Percentiles rank a stretch among this genome's conserved stretches.
These are phyloP conservation scores for Neogobius melanostomus DNA, from an alignment of 2,113 vertebrate species.

Conservation along the genomic window DNA sequence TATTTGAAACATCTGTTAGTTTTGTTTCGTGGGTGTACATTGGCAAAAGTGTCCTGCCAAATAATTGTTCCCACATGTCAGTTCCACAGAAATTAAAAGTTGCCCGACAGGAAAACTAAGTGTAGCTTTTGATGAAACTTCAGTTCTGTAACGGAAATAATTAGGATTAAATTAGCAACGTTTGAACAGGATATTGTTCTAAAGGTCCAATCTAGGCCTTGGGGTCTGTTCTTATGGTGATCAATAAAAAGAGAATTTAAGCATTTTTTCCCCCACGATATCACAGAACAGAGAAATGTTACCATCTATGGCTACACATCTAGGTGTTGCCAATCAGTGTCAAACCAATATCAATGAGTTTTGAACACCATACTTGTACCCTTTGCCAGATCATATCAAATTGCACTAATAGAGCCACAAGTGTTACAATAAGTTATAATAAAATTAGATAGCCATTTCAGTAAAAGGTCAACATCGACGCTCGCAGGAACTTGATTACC, in stretches of 20 bases:
- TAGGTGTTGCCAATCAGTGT: too few species aligned
- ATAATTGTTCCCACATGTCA: neutral
- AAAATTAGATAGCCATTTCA: too few species aligned
- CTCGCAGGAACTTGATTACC: too few species aligned
- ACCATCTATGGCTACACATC: too few species aligned
- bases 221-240: too few species aligned
- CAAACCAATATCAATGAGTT: neutral
- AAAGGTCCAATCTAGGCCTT: neutral
- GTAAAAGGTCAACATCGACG: too few species aligned
- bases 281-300: too few species aligned
- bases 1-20: slow-evolving; percentile 6
- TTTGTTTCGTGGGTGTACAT: neutral
- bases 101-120: neutral
- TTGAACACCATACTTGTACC: neutral
- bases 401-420: neutral
- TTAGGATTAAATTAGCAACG: neutral
- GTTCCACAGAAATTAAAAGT: neutral
- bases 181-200: neutral
- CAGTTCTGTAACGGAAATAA: neutral
- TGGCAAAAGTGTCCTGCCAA: neutral
- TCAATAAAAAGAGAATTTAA: too few species aligned
- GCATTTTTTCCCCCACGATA: too few species aligned
- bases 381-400: neutral
- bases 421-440: neutral
- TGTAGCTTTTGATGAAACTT: neutral